Evolutionary conservation across 2,113 vertebrate species (phyloP).

Genomic region (Myotis yumanensis): DNA sequence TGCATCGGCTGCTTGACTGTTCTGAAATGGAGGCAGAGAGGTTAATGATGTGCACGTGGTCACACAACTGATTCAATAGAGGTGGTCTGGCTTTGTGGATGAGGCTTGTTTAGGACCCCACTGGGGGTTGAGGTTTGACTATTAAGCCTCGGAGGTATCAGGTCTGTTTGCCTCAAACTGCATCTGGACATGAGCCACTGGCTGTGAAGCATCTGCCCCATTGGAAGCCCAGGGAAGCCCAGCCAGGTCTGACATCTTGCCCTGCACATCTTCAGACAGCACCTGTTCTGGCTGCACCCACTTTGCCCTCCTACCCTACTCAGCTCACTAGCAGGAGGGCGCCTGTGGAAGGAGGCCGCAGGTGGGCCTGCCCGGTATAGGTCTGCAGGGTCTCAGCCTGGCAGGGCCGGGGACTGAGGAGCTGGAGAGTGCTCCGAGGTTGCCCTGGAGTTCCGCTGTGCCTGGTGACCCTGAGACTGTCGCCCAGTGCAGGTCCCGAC

Average conservation of each 20-base stretch:
- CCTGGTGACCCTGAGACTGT: background rate
- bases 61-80: background rate
- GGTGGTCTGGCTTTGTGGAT: background rate
- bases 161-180: background rate
- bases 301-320: fast-evolving
- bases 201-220: background rate
- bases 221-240: no score
- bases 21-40: background rate
- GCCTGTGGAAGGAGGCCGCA: background rate
- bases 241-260: no score
- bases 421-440: background rate
- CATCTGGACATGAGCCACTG: background rate
- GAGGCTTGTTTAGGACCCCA: background rate
- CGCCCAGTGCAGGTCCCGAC: background rate
- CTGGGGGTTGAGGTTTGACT: background rate
- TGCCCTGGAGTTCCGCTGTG: background rate
- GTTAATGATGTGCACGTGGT: no score
- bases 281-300: fast-evolving
- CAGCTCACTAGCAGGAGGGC: background rate
- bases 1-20: background rate
- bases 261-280: background rate
- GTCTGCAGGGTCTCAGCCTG: no score
- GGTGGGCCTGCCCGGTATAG: no score
- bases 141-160: background rate
- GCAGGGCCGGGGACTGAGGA: fast-evolving